Evolutionary conservation across 2,888 invertebrate species (phyloP), one percentile per base, ranked within the genome.

Genomic region (Pterobdella sp.): DNA sequence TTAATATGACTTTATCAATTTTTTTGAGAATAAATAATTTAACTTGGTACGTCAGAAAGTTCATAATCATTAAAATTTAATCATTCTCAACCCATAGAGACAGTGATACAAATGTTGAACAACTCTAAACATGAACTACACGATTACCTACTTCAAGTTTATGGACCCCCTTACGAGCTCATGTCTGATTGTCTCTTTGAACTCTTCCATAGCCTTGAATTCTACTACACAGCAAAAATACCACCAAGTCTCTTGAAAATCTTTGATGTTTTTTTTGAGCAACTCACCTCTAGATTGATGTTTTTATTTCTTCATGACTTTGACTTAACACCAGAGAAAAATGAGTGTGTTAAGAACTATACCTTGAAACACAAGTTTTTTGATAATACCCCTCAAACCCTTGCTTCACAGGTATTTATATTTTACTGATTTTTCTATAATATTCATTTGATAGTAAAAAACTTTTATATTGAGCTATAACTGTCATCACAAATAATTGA

Each of bases 101-200:
- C 60, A 56, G 60, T 56, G 60, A 18, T 56, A 3, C 10, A 56
- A n/a, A 56, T 56, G 60, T 26, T 56, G 3, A 56, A 56, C 60
- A 14, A 4, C 4, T 56, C 60, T 4, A 56, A 56, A 26, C 7
- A n/a, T 56, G 60, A 56, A 4, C 60, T 56, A 26, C 60, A 56
- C 60, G 3, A 56, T 22, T n/a, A 56, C n/a, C 60, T 56, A 26
- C 60, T 14, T 3, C 3, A 7, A 3, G 26, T 26, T 4, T 56
- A 56, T 26, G 60, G 60, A 56, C 10, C 60, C 60, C 60, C 60
- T 3, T 56, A 56, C n/a, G 60, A 56, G n/a, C 18, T 56, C n/a
- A 56, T 26, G n/a, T 56, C 60, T 3, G 60, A 56, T 26, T 56
- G 14, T 26, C 60, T 56, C 60, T 56, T 56, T n/a, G 14, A 56